phyloP scores from a whole-genome alignment of 1,140 invertebrate species.

The Anadara kagoshimensis region DNA sequence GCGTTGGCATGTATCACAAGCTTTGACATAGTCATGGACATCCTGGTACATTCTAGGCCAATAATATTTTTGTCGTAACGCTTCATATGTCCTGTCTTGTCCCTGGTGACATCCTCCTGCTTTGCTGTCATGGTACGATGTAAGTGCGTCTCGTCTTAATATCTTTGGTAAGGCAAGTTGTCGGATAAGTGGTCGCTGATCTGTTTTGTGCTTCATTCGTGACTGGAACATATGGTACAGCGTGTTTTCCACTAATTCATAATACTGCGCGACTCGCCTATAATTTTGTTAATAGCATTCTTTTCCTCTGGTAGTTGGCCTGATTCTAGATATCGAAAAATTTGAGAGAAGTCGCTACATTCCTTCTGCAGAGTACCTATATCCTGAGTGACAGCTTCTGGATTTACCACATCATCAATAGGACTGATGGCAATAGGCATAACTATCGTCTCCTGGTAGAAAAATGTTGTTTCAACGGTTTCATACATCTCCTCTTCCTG shows the following conservation, averaged over 20 bases:
- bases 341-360: conserved; percentile 4
- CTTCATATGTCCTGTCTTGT: conserved; percentile 14
- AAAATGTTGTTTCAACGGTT: background rate
- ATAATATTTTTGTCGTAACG: conserved; percentile 27
- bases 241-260: conserved; percentile 26
- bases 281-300: conserved; percentile 11
- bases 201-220: background rate
- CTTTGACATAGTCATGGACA: conserved; percentile 25
- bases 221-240: conserved; percentile 25
- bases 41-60: conserved; percentile 39
- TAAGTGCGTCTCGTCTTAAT: conserved; percentile 14
- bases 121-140: conserved; percentile 32
- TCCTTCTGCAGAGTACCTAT: background rate
- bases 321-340: background rate
- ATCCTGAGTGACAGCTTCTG: background rate
- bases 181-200: conserved; percentile 1
- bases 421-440: background rate
- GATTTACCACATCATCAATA: too few species aligned
- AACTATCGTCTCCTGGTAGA: background rate
- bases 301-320: conserved; percentile 11
- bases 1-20: conserved; percentile 28
- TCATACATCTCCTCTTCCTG: background rate
- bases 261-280: conserved; percentile 21
- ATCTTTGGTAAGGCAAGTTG: conserved; percentile 35
- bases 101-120: conserved; percentile 37